These are phyloP conservation scores for Pogoniulus pusillus DNA, from an alignment of 2,797 vertebrate species.

Conservation along the genomic window DNA sequence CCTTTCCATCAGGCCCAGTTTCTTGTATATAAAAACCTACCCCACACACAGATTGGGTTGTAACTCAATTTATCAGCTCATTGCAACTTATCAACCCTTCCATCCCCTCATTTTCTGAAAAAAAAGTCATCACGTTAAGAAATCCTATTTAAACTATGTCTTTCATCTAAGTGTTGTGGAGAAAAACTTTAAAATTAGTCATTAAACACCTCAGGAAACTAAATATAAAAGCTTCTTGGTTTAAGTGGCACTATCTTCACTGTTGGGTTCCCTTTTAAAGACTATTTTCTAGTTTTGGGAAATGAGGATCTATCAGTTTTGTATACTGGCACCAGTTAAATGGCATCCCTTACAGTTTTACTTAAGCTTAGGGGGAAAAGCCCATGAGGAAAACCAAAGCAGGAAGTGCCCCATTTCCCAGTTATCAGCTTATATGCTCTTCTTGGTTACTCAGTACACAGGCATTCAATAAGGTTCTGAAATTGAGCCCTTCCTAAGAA, in stretches of 20 bases:
- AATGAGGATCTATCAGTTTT: slow-evolving; percentile 4
- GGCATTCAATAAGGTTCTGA: not conserved
- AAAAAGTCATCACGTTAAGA: not conserved
- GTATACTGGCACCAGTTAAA: not conserved
- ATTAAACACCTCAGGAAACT: slow-evolving; percentile 35
- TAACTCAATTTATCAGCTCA: not conserved
- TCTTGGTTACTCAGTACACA: not conserved
- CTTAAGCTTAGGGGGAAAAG: not conserved
- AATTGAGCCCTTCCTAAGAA: not conserved
- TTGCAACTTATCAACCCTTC: not conserved
- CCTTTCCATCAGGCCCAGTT: not conserved
- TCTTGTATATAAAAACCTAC: not conserved
- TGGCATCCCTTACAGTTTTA: not conserved
- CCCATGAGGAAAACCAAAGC: not conserved
- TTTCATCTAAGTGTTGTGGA: slow-evolving; percentile 44
- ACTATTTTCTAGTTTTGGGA: slow-evolving; percentile 39
- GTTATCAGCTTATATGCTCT: not conserved
- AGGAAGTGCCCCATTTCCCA: not conserved
- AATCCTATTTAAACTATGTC: not conserved
- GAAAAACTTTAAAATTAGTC: slow-evolving; percentile 5
- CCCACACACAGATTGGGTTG: not conserved
- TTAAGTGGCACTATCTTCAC: not conserved
- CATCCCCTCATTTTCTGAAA: not conserved
- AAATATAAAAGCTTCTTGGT: slow-evolving; percentile 7
- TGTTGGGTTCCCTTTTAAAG: slow-evolving; percentile 33